phyloP scores from a whole-genome alignment of 2,888 invertebrate species.

The Sphinx pinastri region DNA sequence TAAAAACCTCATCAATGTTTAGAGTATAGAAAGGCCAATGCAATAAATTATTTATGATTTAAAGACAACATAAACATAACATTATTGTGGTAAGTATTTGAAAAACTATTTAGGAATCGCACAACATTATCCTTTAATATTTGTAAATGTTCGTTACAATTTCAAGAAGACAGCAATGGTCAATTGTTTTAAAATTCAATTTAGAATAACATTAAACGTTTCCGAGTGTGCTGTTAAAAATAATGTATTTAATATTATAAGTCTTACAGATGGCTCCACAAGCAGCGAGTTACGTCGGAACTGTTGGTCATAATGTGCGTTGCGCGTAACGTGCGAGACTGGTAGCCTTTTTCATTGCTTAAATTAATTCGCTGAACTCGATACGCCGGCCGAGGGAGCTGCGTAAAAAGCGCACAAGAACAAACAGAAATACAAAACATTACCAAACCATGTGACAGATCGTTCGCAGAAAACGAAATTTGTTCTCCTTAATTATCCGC shows the following conservation, averaged over 20 bases:
- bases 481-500: conserved; percentile 39
- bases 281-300: conserved; percentile 12
- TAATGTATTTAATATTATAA: not conserved
- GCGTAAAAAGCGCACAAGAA: conserved; percentile 59
- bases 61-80: no score
- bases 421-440: conserved; percentile 73
- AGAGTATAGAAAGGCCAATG: no score
- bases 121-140: no score
- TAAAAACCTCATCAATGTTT: no score
- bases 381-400: conserved; percentile 47
- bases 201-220: no score
- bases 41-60: no score
- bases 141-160: no score
- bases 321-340: conserved; percentile 6
- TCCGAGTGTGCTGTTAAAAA: not conserved
- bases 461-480: conserved; percentile 53
- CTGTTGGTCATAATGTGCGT: conserved; percentile 21
- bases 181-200: no score
- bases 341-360: conserved; percentile 27
- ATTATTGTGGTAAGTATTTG: no score
- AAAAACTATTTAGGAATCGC: no score
- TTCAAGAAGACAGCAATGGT: no score
- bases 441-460: conserved; percentile 70
- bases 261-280: not conserved
- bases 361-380: conserved; percentile 75